Conservation (phyloP, 2,113 vertebrate species). For the Bos taurus region ARS-UCD2.0 NC_037332.1:114228501-114229000, state of each 20-base stretch:
- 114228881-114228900: neutral
- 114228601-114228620: fast-evolving
- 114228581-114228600: fast-evolving
- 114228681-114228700: neutral
- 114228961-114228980: neutral
- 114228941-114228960: fast-evolving
- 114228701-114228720: neutral
- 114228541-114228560: neutral
- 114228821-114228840: neutral
- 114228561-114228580: fast-evolving
- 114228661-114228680: neutral
- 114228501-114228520: neutral
- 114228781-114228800: neutral
- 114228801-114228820: neutral
- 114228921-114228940: neutral
- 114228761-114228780: neutral
- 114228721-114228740: fast-evolving
- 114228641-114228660: neutral
- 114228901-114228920: fast-evolving
- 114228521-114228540: neutral
- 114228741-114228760: neutral
- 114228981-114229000: neutral
- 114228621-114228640: fast-evolving
- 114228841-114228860: neutral
- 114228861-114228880: neutral